Base-by-base conservation (phyloP, 2,113 vertebrate genomes). In the Pseudolaguvia tuberculata region DNA sequence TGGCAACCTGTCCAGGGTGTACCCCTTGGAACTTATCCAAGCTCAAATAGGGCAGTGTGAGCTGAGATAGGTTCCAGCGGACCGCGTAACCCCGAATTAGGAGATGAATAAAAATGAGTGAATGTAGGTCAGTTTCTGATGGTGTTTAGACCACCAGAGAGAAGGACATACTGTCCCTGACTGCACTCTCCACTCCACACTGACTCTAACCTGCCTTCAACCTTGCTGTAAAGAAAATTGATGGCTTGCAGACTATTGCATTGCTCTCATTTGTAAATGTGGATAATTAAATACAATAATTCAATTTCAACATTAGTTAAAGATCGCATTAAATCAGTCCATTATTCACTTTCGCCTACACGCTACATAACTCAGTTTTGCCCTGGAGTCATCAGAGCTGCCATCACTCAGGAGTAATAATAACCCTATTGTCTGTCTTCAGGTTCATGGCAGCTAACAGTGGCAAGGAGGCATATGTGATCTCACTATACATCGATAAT, bases 401-500 rank as follows among this genome's bases (percentile, higher is more conserved):
- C 52, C n/a, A 11, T 21, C 21, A 27, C 1, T 15, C 5, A 71
- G 14, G 23, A 57, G 9, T 31, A 23, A 75, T 50, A 17, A 51
- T 56, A 11, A 35, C 14, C 5, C 6, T 5, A 20, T 51, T 75
- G 70, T 58, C 11, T 56, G 57, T 48, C 77, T 80, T 4, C 83
- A 99, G 97, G 83, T 99, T 98, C 83, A 87, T 98, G 59, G 90
- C 94, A 5, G 88, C 90, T 17, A 86, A 90, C 86, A 96, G 87
- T 86, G 90, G 91, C 7, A 99, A 98, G 78, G 97, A 99, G 78
- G 96, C 94, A 1, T 99, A 99, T 17, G 96, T 99, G 74, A 99
- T 98, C 88, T 99, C 97, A 1, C 88, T 99, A 11, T 98, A 99
- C 76, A 98, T 98, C 67, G 96, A 92, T 86, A 98, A 96, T 75